Evolutionary conservation across 2,797 vertebrate genomes (phyloP), one percentile per base, ranked within the genome.

Genomic region (Peromyscus aztecus): DNA sequence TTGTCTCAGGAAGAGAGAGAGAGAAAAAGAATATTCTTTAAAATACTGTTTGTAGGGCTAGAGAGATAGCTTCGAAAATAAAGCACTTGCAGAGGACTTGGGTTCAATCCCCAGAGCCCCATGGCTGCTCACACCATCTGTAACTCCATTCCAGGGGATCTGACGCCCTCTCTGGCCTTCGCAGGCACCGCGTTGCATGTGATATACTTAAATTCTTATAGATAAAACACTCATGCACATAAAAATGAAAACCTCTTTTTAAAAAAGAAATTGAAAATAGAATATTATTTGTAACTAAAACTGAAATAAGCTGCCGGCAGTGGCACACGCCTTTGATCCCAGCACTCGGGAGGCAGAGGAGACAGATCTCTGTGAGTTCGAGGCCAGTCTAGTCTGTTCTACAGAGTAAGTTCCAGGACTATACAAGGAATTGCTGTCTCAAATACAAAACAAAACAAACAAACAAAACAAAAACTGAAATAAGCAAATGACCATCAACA

Each of bases 391-490:
- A 31, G 13, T 34, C 12, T 52, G 52, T 52, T 52, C 31, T 31
- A 34, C 12, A 34, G 29, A 67, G 65, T 13, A 14, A 67, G 31
- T 67, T 67, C 65, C 29, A 67, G 31, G 65, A 34, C 65, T 67
- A 34, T 13, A 67, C 29, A 75, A 43, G 71, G 40, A 75, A 40
- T 27, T 43, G n/a, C 37, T 40, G n/a, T 73, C 37, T 73, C 69
- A 40, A 40, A 73, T 40, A n/a, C 67, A 73, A 71, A 69, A 55
- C 16, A 19, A 71, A 73, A 40, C 69, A 73, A n/a, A 65, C 59
- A 8, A 75, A 40, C 21, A 43, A 14, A 76, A 46, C 40, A 43
- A 43, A 91, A 95, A 82, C 85, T 71, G 16, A 87, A 95, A 93
- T 49, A 85, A 91, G 3, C 24, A 77, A n/a, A 40, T 81, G 9